Evolutionary conservation across 2,888 invertebrate genomes (phyloP).

Genomic region (Globia sparganii): DNA sequence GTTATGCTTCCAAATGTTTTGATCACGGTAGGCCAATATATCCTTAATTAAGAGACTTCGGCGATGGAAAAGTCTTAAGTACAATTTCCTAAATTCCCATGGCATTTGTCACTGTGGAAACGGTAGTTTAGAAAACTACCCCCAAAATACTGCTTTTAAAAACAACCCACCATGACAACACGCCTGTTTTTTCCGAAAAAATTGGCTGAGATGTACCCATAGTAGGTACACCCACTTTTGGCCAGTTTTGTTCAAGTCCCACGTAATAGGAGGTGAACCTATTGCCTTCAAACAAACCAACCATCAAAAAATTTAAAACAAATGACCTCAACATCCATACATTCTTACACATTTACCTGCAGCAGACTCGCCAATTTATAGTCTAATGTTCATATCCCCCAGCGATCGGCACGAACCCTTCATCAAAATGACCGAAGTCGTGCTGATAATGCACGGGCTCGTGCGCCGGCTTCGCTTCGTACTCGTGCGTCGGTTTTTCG

Average conservation of each 20-base stretch:
- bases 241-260: not conserved
- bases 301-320: not conserved
- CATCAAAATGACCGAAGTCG: constrained; percentile 78
- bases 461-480: constrained; percentile 68
- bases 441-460: constrained; percentile 75
- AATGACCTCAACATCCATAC: not conserved
- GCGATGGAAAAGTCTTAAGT: not conserved
- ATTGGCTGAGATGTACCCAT: not conserved
- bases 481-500: constrained; percentile 64
- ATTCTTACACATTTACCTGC: constrained; percentile 27
- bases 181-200: not conserved
- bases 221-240: not conserved
- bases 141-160: not conserved
- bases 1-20: not conserved
- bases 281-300: not conserved
- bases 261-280: not conserved
- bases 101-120: too few relatives aligned
- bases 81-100: not conserved
- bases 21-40: not conserved
- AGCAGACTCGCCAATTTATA: not conserved
- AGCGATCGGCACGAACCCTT: constrained; percentile 80
- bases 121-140: not conserved
- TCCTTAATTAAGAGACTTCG: not conserved
- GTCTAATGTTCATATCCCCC: constrained; percentile 78
- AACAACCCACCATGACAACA: not conserved